Conservation (phyloP, 2,888 invertebrate species). For the Elysia crispata region DNA sequence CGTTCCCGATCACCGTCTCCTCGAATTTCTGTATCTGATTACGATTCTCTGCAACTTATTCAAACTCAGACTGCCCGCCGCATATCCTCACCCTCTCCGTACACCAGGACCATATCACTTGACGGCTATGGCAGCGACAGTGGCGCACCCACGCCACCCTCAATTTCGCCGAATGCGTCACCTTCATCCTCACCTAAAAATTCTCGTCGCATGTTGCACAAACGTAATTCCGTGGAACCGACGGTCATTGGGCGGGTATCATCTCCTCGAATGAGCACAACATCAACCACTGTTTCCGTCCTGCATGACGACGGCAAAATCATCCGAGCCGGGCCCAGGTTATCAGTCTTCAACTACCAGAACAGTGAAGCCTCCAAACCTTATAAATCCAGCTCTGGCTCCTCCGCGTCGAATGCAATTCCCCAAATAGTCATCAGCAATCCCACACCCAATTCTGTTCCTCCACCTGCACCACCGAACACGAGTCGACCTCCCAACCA, state of each 20-base stretch:
- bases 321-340: too few species aligned
- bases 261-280: neutral
- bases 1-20: too few species aligned
- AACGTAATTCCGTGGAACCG: neutral
- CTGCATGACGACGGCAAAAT: neutral
- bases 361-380: neutral
- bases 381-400: too few species aligned
- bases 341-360: neutral
- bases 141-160: too few species aligned
- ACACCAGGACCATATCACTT: neutral
- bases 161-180: neutral
- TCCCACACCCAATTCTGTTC: neutral
- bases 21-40: too few species aligned
- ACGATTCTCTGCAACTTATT: too few species aligned
- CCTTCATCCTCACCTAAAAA: slow-evolving; percentile 27
- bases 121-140: too few species aligned
- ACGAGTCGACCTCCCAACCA: too few species aligned
- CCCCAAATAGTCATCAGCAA: slow-evolving; percentile 11
- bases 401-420: neutral
- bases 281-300: neutral
- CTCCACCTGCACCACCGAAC: neutral
- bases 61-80: too few species aligned
- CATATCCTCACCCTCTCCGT: neutral
- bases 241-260: neutral
- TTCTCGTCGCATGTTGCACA: neutral